A percentile compares a stretch with the other conserved stretches of the same genome.
Evolutionary conservation across 2,888 invertebrate species (phyloP).

Genomic region (Zonitis immaculata): DNA sequence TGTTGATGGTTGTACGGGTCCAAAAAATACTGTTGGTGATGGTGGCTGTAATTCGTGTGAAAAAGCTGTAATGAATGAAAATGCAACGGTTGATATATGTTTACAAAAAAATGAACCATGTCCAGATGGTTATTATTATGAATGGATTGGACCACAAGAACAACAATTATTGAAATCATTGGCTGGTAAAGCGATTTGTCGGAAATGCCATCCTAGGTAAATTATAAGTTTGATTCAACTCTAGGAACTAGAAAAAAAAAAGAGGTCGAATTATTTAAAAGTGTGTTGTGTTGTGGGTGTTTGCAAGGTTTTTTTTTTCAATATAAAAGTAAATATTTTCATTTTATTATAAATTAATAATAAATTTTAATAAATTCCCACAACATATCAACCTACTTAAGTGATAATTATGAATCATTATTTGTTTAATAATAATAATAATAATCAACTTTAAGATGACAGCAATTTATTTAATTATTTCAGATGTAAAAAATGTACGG

Average conservation of each 20-base stretch:
- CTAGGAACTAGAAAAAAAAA: too few species aligned
- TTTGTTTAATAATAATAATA: too few species aligned
- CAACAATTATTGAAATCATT: conserved; percentile 67
- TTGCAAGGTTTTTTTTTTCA: too few species aligned
- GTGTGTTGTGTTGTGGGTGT: too few species aligned
- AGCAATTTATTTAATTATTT: conserved; percentile 7
- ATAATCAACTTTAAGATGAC: too few species aligned
- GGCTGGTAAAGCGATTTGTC: conserved; percentile 82
- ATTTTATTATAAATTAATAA: too few species aligned
- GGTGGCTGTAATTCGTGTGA: conserved; percentile 89
- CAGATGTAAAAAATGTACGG: conserved; percentile 80
- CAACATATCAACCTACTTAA: too few species aligned
- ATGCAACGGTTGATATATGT: conserved; percentile 69
- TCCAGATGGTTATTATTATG: conserved; percentile 75
- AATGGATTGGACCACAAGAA: conserved; percentile 70
- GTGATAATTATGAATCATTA: too few species aligned
- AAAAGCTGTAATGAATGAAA: conserved; percentile 77
- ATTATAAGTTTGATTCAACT: too few species aligned
- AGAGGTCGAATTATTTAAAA: too few species aligned
- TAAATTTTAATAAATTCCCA: too few species aligned
- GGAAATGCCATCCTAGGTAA: conserved; percentile 74
- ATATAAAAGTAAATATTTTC: too few species aligned
- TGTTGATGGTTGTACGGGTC: conserved; percentile 86
- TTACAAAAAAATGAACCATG: conserved; percentile 76
- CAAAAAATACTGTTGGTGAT: conserved; percentile 72